Percentiles rank a stretch among this genome's conserved stretches.
These are phyloP conservation scores for Microcebus lehilahytsara DNA, from an alignment of 2,113 vertebrate species.

Conservation along the genomic window DNA sequence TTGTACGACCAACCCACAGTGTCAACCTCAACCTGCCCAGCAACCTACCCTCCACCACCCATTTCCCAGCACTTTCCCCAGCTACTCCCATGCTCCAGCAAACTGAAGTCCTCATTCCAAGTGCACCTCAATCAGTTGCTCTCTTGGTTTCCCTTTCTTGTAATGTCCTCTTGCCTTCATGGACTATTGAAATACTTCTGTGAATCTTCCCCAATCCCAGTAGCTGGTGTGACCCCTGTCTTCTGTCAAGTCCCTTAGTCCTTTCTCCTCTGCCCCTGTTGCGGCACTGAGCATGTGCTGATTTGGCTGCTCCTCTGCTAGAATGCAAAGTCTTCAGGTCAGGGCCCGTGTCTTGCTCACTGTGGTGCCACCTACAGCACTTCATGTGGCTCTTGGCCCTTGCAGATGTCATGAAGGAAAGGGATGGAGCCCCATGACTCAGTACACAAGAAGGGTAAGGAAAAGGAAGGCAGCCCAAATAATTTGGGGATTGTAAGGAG, in stretches of 20 bases:
- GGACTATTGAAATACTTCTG: not conserved
- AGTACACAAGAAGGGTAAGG: not conserved
- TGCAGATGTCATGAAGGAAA: not conserved
- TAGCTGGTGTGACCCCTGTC: not conserved
- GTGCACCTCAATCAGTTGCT: not conserved
- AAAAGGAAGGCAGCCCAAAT: not conserved
- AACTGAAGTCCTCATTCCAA: not conserved
- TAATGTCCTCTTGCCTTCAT: not conserved
- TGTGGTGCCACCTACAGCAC: not conserved
- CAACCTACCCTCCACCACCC: no score
- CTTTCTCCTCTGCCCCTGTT: not conserved
- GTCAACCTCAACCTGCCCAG: not conserved
- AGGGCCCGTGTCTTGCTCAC: not conserved
- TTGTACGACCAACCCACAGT: not conserved
- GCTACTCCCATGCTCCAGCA: not conserved
- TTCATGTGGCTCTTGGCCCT: not conserved
- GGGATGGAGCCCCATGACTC: not conserved
- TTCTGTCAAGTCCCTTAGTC: not conserved
- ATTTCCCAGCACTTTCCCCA: not conserved
- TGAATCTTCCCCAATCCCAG: not conserved
- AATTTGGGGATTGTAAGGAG: not conserved
- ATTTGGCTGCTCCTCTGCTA: not conserved
- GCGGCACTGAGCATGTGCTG: not conserved
- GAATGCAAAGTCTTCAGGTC: not conserved
- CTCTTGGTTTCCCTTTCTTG: not conserved